Evolutionary conservation across 2,888 invertebrate genomes (phyloP), one percentile per base, ranked within the genome.

Genomic region (Caradrina kadenii): DNA sequence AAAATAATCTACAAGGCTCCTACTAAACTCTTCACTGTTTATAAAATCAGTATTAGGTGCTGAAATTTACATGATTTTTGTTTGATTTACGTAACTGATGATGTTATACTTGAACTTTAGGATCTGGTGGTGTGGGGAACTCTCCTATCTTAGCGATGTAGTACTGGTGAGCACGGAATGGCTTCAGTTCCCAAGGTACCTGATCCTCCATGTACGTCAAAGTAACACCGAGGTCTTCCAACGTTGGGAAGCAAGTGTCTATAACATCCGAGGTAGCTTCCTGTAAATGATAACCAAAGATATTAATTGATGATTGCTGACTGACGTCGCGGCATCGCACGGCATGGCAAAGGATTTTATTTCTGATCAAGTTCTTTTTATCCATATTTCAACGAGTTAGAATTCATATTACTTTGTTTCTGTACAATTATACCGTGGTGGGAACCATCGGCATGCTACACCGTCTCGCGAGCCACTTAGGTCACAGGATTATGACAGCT

Each of bases 141-240:
- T 98, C 98, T 75, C 98, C 98, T 31, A 98, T 86, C 85, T 97
- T 96, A 65, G 97, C 97, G 80, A 97, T 97, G 89, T 98, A 98
- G 92, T 98, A 97, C 73, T 96, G 95, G 80, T 97, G 96, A 26
- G 96, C 96, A 58, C 97, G 96, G 92, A 92, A 97, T 2, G 97
- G 97, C 86, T 96, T 97, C 80, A 99, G 90, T 89, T 98, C 98
- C 97, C 98, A 99, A 0, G 97, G 97, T n/a, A 97, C 97, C 90
- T 97, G 97, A 76, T 97, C 96, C 92, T 99, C 99, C 96, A 99
- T 96, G 2, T 94, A 88, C 0, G 97, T 98, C 65, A 98, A 96
- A 48, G 93, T 94, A 2, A 99, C 97, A 19, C 99, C 99, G 76
- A 99, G 96, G 95, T 99, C 99, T 91, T 98, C 98, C 64, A 99